Evolutionary conservation across 1,140 invertebrate genomes (phyloP).

Genomic region (Paraescarpia echinospica): DNA sequence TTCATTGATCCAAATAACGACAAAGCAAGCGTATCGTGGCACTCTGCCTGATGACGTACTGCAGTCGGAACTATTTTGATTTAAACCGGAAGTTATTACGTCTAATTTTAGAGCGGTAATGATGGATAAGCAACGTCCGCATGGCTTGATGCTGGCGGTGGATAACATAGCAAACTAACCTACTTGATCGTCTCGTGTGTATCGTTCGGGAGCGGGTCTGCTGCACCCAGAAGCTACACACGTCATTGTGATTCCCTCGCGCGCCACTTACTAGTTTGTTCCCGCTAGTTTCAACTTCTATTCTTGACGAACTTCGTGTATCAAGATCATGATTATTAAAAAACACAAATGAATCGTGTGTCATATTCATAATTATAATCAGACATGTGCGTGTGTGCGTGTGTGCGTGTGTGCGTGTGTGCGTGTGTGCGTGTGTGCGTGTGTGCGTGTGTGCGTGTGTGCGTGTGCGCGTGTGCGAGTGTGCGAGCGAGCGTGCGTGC

Average conservation of each 20-base stretch:
- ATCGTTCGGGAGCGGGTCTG: background rate
- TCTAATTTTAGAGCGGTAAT: background rate
- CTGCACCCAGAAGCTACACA: background rate
- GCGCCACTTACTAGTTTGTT: no score
- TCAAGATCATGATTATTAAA: no score
- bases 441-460: no score
- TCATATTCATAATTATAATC: no score
- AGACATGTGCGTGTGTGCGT: no score
- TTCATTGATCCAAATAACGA: background rate
- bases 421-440: no score
- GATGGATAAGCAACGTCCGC: background rate
- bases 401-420: no score
- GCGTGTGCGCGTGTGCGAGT: no score
- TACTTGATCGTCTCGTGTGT: background rate
- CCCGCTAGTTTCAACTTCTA: no score
- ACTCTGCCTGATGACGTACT: background rate
- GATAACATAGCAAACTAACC: background rate
- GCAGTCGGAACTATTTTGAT: slow-evolving; percentile 5
- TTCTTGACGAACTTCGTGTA: background rate
- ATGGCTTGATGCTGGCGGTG: background rate
- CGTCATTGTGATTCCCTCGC: background rate
- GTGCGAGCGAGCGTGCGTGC: no score
- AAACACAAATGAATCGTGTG: no score
- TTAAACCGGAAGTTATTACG: background rate
- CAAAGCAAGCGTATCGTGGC: background rate